Evolutionary conservation across 2,797 vertebrate genomes (phyloP), one percentile per base, ranked within the genome.

Genomic region (Hypotaenidia philippensis): DNA sequence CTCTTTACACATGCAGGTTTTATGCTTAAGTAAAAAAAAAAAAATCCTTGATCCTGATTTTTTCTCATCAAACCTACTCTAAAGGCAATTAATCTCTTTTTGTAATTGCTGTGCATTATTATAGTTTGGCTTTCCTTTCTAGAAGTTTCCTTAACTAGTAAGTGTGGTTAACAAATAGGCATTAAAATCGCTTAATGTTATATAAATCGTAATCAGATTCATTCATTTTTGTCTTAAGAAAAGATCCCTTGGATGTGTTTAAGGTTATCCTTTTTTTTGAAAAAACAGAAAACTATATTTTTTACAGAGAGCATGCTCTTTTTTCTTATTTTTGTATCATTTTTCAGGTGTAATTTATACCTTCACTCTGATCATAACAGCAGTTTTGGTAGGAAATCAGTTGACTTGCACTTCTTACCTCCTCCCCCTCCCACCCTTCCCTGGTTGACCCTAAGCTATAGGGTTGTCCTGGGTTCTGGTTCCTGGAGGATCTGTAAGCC

Each of bases 281-380:
- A 96, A 93, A 97, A 97, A 96, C 91, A 96, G 94, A 97, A 97
- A 90, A 97, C 93, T 98, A 88, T 98, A 98, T 98, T 98, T 98
- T 98, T 98, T 98, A 98, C 97, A 96, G 96, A 98, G 96, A 97
- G 96, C 95, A 96, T 98, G 95, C 92, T 96, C 96, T 95, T 97
- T 97, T 44, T 98, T 97, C 97, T 98, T 98, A 98, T 98, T 98
- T 98, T 98, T 98, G 79, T 98, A 98, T 97, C 96, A 96, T 98
- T 98, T 96, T 98, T 98, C 97, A 97, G 94, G 92, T 95, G 97
- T 97, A 83, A 94, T 98, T 98, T 98, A 95, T 98, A 98, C 70
- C 95, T 97, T 97, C 84, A 95, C 91, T 95, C 95, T 75, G 87
- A 93, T 89, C 93, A 90, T 85, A 41, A 91, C 87, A 96, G 90